Conservation (phyloP, 2,113 vertebrate genomes). For the Carassius gibelio region DNA sequence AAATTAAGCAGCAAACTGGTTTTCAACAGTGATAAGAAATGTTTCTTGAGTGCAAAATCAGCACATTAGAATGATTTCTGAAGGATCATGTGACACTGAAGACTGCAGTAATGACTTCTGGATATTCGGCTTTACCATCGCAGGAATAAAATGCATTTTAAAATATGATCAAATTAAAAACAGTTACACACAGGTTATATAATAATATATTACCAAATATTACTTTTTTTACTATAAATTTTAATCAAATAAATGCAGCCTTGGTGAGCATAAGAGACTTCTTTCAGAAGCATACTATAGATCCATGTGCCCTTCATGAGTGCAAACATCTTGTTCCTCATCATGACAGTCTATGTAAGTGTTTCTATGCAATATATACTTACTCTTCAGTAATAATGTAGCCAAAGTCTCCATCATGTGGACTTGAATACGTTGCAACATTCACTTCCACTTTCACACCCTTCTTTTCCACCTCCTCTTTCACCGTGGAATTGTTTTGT, state of each 20-base stretch:
- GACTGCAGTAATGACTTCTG: too few relatives aligned
- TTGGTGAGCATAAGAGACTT: too few relatives aligned
- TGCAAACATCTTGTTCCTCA: background rate
- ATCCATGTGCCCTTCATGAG: background rate
- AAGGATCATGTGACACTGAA: too few relatives aligned
- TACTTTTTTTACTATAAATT: background rate
- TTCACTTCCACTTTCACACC: slow-evolving; percentile 79
- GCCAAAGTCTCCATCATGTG: slow-evolving; percentile 80
- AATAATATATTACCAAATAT: background rate
- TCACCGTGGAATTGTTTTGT: slow-evolving; percentile 66
- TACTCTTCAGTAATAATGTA: slow-evolving; percentile 90
- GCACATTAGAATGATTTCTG: too few relatives aligned
- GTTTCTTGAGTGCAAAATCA: too few relatives aligned
- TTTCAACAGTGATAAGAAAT: too few relatives aligned
- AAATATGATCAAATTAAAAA: too few relatives aligned
- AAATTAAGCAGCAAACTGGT: too few relatives aligned
- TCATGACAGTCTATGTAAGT: background rate
- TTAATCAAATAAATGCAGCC: background rate
- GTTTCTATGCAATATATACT: slow-evolving; percentile 66
- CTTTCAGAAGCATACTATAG: too few relatives aligned
- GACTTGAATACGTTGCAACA: slow-evolving; percentile 74
- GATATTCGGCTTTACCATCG: too few relatives aligned
- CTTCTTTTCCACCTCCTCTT: slow-evolving; percentile 71
- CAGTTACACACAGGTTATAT: too few relatives aligned
- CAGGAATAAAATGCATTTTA: too few relatives aligned